A percentile compares a stretch with the other conserved stretches of the same genome.
phyloP scores from a whole-genome alignment of 2,888 invertebrate species.

The Rotaria macrura region DNA sequence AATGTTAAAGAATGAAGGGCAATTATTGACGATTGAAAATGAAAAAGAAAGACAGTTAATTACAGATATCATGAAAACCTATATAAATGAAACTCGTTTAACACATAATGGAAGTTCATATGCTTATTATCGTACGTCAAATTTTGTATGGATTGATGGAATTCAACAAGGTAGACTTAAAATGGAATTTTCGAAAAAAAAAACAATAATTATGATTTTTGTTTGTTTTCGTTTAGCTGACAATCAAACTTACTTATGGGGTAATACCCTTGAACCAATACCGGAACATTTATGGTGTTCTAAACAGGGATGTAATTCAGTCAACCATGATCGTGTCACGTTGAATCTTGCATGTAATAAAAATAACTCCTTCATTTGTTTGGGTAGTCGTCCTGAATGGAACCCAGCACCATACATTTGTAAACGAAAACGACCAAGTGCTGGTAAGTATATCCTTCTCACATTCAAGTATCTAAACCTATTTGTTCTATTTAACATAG shows the following conservation, averaged over 20 bases:
- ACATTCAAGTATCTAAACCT: neutral
- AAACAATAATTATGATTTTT: neutral
- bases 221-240: neutral
- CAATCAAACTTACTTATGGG: neutral
- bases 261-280: neutral
- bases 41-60: neutral
- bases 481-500: neutral
- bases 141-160: slow-evolving; percentile 13
- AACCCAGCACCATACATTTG: neutral
- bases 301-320: neutral
- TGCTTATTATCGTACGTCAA: neutral
- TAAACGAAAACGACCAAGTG: neutral
- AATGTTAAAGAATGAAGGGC: neutral
- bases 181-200: neutral
- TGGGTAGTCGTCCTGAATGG: neutral
- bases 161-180: neutral
- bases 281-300: neutral
- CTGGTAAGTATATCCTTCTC: neutral
- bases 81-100: neutral
- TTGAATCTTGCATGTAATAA: neutral
- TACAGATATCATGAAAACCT: neutral
- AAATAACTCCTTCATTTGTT: neutral
- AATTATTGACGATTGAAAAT: neutral
- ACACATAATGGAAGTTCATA: neutral
- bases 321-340: neutral